phyloP scores from a whole-genome alignment of 2,797 vertebrate species.

The Rhinella marina region DNA sequence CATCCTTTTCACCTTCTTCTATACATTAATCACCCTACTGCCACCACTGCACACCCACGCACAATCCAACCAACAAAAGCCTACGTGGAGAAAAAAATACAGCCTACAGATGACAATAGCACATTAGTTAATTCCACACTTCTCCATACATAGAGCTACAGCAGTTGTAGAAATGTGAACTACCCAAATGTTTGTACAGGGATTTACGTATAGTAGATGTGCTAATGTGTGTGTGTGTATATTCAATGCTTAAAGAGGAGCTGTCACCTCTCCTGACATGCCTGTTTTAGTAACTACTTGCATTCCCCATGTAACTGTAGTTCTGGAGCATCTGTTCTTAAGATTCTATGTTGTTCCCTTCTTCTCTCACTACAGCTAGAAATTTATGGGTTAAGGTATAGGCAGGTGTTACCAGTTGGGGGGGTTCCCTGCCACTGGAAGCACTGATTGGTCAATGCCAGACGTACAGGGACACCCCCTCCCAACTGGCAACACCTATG shows the following conservation, averaged over 20 bases:
- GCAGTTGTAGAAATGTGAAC: not conserved
- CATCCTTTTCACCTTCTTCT: constrained; percentile 28
- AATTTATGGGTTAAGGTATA: no score
- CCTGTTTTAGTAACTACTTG: no score
- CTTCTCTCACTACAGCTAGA: no score
- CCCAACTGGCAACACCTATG: no score
- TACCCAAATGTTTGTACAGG: not conserved
- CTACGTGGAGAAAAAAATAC: not conserved
- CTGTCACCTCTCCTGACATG: no score
- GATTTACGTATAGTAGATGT: not conserved
- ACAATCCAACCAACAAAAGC: not conserved
- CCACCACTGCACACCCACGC: constrained; percentile 24
- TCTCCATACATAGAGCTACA: not conserved
- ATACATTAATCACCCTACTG: constrained; percentile 32
- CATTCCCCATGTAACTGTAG: no score
- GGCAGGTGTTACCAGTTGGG: no score
- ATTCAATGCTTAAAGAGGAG: not conserved
- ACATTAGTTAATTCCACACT: not conserved
- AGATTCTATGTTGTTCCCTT: no score
- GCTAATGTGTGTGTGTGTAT: not conserved
- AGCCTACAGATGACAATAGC: constrained; percentile 26
- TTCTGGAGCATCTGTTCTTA: no score
- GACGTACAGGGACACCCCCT: no score
- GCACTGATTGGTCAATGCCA: no score
- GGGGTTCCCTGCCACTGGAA: no score